phyloP scores from a whole-genome alignment of 2,888 invertebrate genomes.

The Rhyacophila evoluta region DNA sequence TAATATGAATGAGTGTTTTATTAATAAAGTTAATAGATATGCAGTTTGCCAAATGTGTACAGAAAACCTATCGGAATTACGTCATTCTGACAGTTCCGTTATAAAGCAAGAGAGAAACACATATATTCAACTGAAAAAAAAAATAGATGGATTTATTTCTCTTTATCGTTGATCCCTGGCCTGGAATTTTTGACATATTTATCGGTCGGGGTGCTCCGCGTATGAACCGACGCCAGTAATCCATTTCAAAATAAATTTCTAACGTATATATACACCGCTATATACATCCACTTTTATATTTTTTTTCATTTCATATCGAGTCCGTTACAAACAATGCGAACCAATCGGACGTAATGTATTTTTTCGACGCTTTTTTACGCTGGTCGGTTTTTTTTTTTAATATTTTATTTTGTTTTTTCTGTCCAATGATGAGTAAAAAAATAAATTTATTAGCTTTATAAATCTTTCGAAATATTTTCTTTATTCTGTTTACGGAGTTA shows the following conservation, averaged over 20 bases:
- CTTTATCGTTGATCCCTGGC: constrained; percentile 55
- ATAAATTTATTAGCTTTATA: neutral
- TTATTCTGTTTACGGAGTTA: neutral
- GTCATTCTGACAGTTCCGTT: neutral
- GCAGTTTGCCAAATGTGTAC: neutral
- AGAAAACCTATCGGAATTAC: neutral
- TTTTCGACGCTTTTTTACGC: constrained; percentile 10
- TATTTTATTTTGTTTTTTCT: constrained; percentile 27
- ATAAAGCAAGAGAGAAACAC: constrained; percentile 15
- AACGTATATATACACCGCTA: neutral
- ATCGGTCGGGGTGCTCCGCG: constrained; percentile 52
- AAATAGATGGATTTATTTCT: constrained; percentile 52
- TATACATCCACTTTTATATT: constrained; percentile 20
- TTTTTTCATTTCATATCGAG: constrained; percentile 32
- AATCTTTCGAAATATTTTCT: neutral
- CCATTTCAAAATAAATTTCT: constrained; percentile 53
- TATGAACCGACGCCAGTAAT: constrained; percentile 53
- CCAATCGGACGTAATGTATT: constrained; percentile 15
- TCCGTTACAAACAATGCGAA: neutral
- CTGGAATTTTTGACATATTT: constrained; percentile 54
- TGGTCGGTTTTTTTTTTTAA: neutral
- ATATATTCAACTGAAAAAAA: constrained; percentile 35
- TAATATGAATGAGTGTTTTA: too few species aligned
- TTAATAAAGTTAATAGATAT: neutral
- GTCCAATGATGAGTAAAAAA: constrained; percentile 26